Percentiles rank a stretch among this genome's conserved stretches.
Conservation (phyloP, 2,888 invertebrate genomes). For the Anodontia alba region DNA sequence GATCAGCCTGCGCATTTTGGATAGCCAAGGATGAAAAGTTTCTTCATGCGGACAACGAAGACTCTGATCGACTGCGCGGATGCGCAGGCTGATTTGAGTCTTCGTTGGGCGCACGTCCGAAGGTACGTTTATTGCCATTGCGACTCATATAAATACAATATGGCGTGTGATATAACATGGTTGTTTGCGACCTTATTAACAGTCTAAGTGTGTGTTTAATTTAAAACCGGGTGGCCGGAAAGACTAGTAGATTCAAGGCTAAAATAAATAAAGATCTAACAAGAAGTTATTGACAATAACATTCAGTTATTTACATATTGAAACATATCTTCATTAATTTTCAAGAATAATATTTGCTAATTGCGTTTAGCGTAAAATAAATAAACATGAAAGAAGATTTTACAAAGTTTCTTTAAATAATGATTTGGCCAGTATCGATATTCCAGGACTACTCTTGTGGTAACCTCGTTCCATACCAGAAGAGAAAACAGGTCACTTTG, state of each 20-base stretch:
- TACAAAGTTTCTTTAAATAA: too few species aligned
- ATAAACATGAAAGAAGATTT: not conserved
- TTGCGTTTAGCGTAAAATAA: not conserved
- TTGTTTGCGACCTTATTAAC: slow-evolving; percentile 10
- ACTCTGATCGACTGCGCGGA: too few species aligned
- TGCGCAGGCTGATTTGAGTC: too few species aligned
- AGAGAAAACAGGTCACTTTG: too few species aligned
- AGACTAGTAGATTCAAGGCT: not conserved
- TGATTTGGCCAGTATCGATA: too few species aligned
- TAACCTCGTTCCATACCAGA: too few species aligned
- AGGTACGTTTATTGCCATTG: too few species aligned
- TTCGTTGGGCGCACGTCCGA: too few species aligned
- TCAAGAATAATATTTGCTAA: not conserved
- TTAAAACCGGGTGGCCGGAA: not conserved
- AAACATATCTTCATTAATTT: not conserved
- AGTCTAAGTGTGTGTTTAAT: slow-evolving; percentile 1
- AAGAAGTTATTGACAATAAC: not conserved
- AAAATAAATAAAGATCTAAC: slow-evolving; percentile 10
- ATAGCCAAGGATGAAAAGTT: too few species aligned
- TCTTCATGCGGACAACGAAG: too few species aligned
- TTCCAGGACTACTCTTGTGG: too few species aligned
- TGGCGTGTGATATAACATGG: not conserved
- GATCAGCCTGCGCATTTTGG: too few species aligned
- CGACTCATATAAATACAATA: not conserved
- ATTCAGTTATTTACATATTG: not conserved